Evolutionary conservation across 1,140 invertebrate species (phyloP), one percentile per base, ranked within the genome.

Genomic region (Drosophila sturtevanti): DNA sequence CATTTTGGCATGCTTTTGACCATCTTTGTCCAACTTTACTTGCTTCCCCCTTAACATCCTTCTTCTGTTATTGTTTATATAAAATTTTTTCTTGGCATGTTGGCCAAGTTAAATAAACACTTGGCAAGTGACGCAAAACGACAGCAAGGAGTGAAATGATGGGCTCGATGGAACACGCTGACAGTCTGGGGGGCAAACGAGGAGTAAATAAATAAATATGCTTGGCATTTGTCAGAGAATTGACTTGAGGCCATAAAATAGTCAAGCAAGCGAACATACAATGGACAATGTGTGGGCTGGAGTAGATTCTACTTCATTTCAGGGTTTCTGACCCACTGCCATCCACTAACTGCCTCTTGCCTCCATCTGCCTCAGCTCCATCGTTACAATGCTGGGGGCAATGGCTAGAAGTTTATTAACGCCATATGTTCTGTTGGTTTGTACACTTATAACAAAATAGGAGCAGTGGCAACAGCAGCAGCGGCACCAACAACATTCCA

Each of bases 171-270:
- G 67, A 70, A 34, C 41, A 12, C 6, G 10, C 6, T 6, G 18
- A 34, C 16, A 21, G 38, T 31, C 37, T 21, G 61, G 64, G 34
- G 62, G 67, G 72, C 60, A 68, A 66, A 48, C 41, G 63, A 56
- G 76, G 67, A 89, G 85, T 80, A 89, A 89, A 89, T 89, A 89
- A 89, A 89, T 89, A 89, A 89, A 89, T 89, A 89, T 89, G 85
- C 80, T 89, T 68, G 73, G 77, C 77, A 89, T 89, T 87, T 89
- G 84, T 84, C 85, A 84, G 80, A 70, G 84, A 89, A 89, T 89
- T 89, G 84, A 89, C 84, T 89, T 85, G 80, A 74, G 80, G 85
- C 85, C 80, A 89, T 89, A 89, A 89, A 84, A 78, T 79, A 89
- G 54, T 56, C 76, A 66, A 87, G 66, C 76, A 66, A 87, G 66